These are phyloP conservation scores for Ptychobarbus kaznakovi DNA, from an alignment of 2,797 vertebrate genomes.

Conservation along the genomic window DNA sequence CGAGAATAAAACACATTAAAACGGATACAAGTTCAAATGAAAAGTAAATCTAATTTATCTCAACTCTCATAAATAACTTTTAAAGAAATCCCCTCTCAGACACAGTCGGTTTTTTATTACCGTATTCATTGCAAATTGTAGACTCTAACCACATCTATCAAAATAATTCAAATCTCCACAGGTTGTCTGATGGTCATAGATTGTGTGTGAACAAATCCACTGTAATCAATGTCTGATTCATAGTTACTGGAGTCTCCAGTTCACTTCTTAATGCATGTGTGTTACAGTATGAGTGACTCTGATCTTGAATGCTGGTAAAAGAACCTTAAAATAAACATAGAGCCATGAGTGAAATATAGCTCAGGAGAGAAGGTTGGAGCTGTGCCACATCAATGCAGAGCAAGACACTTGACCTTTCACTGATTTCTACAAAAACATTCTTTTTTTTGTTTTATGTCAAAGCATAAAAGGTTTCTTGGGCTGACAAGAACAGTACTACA, in stretches of 20 bases:
- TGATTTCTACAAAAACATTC: slow-evolving; percentile 3
- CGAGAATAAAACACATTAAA: background rate
- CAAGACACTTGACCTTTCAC: slow-evolving; percentile 18
- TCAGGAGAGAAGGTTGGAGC: slow-evolving; percentile 47
- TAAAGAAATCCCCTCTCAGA: background rate
- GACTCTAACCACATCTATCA: slow-evolving; percentile 12
- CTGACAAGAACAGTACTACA: background rate
- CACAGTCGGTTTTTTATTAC: background rate
- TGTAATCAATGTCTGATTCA: slow-evolving; percentile 13
- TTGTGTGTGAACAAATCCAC: slow-evolving; percentile 25
- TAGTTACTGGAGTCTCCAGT: background rate
- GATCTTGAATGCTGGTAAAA: slow-evolving; percentile 32
- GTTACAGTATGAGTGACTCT: slow-evolving; percentile 18
- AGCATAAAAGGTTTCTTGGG: background rate
- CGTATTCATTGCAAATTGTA: background rate
- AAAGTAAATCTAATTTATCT: background rate
- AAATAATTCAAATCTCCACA: background rate
- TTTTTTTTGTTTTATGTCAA: background rate
- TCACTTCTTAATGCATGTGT: slow-evolving; percentile 9
- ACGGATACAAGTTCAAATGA: background rate
- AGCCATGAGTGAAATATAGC: slow-evolving; percentile 49
- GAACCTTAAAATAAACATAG: slow-evolving; percentile 54
- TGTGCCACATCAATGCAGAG: slow-evolving; percentile 3
- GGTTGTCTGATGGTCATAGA: slow-evolving; percentile 29
- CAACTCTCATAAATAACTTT: background rate